Conservation (phyloP, 2,888 invertebrate genomes). For the Oeneis ivallda region DNA sequence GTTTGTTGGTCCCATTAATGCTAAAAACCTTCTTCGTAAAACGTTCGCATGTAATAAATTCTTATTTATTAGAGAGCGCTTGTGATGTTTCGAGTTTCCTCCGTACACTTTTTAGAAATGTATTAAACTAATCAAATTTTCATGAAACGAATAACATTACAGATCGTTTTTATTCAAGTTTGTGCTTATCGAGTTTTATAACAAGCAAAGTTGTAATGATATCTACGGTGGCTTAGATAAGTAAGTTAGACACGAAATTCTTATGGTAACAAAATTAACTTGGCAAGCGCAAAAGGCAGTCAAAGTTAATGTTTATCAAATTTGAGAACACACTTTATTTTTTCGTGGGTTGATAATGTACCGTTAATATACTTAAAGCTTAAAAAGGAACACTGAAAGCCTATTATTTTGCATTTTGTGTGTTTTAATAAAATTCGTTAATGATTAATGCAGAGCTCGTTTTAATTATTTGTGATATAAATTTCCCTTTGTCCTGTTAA, state of each 20-base stretch:
- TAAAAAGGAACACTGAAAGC: not conserved
- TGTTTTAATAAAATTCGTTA: not conserved
- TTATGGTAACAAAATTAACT: not conserved
- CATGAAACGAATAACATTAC: not conserved
- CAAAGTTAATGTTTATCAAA: no score
- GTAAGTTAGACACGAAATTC: not conserved
- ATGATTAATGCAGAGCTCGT: not conserved
- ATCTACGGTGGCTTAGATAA: not conserved
- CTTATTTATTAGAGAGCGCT: no score
- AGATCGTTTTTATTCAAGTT: not conserved
- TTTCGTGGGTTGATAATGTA: no score
- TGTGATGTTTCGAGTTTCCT: not conserved
- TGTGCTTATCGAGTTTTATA: not conserved
- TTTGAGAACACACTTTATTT: no score
- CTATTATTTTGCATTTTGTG: not conserved
- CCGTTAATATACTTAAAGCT: no score
- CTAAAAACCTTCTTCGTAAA: no score
- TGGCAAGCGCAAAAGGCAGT: not conserved
- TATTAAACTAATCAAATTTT: not conserved
- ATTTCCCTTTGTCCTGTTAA: not conserved
- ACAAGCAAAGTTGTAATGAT: conserved; percentile 1
- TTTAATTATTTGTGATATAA: not conserved
- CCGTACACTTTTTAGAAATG: not conserved
- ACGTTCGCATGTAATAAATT: no score
- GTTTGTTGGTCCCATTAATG: no score